These are phyloP conservation scores for Heptranchias perlo DNA, from an alignment of 2,113 vertebrate species.

Conservation along the genomic window DNA sequence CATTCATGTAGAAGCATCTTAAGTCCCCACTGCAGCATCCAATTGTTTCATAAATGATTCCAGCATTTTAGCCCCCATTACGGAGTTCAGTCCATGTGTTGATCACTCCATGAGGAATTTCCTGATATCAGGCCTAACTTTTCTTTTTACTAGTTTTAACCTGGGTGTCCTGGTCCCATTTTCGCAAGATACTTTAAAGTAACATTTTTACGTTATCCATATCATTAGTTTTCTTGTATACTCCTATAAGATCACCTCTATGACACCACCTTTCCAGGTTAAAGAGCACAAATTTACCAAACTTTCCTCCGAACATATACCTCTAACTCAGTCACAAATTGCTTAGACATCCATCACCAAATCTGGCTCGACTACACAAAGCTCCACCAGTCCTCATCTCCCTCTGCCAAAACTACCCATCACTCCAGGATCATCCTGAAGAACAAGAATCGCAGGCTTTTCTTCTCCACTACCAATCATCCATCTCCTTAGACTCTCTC, in stretches of 20 bases:
- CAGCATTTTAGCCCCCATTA: too few relatives aligned
- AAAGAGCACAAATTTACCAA: neutral
- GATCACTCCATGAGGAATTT: neutral
- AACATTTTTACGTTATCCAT: neutral
- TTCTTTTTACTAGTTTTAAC: neutral
- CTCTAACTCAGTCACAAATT: neutral
- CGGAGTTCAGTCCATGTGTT: neutral
- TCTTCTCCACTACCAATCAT: neutral
- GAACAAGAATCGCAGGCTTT: neutral
- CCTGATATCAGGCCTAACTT: neutral
- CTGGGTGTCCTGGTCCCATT: neutral
- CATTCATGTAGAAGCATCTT: neutral
- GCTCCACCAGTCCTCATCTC: neutral
- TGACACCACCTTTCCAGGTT: neutral
- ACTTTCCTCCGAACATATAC: neutral
- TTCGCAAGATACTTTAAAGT: neutral
- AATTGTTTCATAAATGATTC: neutral
- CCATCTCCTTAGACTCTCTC: neutral
- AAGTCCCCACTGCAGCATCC: neutral
- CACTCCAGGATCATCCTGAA: neutral
- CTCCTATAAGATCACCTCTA: neutral
- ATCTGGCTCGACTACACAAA: neutral
- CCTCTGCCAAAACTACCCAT: neutral
- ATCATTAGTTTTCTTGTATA: neutral
- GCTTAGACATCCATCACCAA: neutral